Evolutionary conservation across 35 echinoderm and acorn worm genomes (phyloP).

Genomic region (Strongylocentrotus purpuratus): DNA sequence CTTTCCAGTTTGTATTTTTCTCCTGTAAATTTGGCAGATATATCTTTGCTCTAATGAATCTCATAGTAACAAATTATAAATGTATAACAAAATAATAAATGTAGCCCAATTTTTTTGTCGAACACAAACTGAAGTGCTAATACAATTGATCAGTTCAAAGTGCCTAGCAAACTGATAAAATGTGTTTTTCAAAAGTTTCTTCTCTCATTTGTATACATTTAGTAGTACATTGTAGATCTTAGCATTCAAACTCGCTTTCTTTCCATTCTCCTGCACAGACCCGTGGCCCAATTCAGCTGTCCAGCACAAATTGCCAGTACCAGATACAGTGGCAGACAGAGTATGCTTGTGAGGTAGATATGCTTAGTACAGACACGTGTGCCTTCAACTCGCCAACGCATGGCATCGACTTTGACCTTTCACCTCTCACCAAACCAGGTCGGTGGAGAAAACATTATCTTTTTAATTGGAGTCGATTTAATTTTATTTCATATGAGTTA

Average conservation of each 20-base stretch:
- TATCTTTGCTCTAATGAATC: no score
- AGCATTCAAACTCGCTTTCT: not conserved
- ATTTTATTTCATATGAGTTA: no score
- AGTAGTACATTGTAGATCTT: no score
- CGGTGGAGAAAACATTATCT: not conserved
- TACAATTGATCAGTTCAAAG: no score
- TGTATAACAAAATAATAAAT: not conserved
- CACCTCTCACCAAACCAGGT: constrained; percentile 61
- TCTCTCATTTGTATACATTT: no score
- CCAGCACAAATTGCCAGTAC: constrained; percentile 81
- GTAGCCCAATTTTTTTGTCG: not conserved
- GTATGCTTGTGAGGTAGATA: constrained; percentile 80
- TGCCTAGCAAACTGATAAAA: no score
- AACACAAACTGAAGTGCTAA: no score
- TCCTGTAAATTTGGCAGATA: no score
- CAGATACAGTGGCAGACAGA: constrained; percentile 93
- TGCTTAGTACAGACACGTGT: constrained; percentile 66
- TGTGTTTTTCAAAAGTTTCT: no score
- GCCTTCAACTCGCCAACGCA: constrained; percentile 66
- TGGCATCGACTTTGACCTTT: constrained; percentile 86
- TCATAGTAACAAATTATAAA: no score
- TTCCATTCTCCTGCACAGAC: constrained; percentile 31
- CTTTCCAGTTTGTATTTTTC: no score
- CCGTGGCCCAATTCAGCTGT: constrained; percentile 72
- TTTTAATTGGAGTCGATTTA: no score